Conservation (phyloP, 2,113 vertebrate species). For the Ailurus styani region DNA sequence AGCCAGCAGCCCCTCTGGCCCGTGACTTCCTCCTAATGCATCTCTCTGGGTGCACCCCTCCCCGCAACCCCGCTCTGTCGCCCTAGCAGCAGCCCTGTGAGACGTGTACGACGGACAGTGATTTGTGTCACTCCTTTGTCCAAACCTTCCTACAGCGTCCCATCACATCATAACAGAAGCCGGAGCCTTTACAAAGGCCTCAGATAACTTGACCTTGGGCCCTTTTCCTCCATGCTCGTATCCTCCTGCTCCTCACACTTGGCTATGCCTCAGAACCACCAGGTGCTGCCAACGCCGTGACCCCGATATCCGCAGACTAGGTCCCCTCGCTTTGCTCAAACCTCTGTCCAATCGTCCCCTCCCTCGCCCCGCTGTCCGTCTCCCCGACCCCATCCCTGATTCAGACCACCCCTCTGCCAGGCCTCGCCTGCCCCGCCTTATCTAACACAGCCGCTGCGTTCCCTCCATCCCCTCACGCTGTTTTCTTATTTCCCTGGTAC, state of each 20-base stretch:
- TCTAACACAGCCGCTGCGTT: not conserved
- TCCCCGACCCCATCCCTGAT: not conserved
- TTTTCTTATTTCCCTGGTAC: not conserved
- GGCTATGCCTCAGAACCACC: not conserved
- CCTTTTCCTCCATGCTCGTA: not conserved
- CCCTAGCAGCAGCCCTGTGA: not conserved
- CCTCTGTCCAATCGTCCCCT: too few relatives aligned
- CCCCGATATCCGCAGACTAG: not conserved
- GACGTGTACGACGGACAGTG: not conserved
- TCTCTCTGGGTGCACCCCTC: not conserved
- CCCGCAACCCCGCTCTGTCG: not conserved
- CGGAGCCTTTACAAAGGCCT: not conserved
- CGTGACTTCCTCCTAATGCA: not conserved
- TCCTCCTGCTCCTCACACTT: not conserved
- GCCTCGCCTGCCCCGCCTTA: too few relatives aligned
- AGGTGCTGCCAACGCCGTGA: too few relatives aligned
- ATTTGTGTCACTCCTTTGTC: not conserved
- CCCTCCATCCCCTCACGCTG: fast-evolving
- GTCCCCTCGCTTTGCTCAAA: not conserved
- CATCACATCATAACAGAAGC: not conserved
- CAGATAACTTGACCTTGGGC: not conserved
- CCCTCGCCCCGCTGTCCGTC: too few relatives aligned
- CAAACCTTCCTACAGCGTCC: not conserved
- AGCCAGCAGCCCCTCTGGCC: not conserved
- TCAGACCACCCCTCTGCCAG: not conserved